These are phyloP conservation scores for Drosophila testacea DNA, from an alignment of 2,888 invertebrate genomes.

Conservation along the genomic window DNA sequence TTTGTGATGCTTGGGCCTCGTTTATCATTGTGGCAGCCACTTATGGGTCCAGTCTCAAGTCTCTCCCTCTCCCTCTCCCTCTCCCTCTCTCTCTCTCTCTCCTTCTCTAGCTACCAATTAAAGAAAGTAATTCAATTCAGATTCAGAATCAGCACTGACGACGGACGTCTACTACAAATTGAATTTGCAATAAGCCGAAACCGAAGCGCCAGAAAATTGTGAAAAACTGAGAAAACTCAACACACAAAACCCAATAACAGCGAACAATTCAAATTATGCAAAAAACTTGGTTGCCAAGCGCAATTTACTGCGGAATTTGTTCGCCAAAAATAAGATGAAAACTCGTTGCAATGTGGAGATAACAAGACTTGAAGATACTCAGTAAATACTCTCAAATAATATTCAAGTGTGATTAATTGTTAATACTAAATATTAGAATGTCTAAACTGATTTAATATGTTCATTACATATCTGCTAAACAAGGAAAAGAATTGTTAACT, in stretches of 20 bases:
- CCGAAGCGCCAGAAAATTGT: conserved; percentile 37
- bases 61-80: background rate
- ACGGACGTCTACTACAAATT: conserved; percentile 43
- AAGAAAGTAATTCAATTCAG: conserved; percentile 52
- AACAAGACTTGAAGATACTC: conserved; percentile 18
- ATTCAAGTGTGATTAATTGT: background rate
- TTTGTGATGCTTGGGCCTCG: conserved; percentile 25
- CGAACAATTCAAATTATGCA: conserved; percentile 71
- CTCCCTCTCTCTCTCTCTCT: conserved; percentile 1
- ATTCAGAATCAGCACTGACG: conserved; percentile 16
- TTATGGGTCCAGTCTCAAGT: conserved; percentile 16
- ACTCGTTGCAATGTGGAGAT: background rate
- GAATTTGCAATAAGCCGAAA: conserved; percentile 56
- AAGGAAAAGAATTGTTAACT: background rate
- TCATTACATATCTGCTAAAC: background rate
- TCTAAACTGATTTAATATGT: no score
- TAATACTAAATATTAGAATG: background rate
- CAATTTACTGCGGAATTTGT: conserved; percentile 67
- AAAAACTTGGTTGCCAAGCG: conserved; percentile 64
- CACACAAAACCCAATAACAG: conserved; percentile 70
- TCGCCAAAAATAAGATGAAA: conserved; percentile 30
- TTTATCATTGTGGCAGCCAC: conserved; percentile 39
- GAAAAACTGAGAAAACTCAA: conserved; percentile 35
- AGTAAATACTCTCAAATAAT: background rate
- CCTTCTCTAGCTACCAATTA: conserved; percentile 38